Evolutionary conservation across 2,888 invertebrate genomes (phyloP).

Genomic region (Dione vanillae): DNA sequence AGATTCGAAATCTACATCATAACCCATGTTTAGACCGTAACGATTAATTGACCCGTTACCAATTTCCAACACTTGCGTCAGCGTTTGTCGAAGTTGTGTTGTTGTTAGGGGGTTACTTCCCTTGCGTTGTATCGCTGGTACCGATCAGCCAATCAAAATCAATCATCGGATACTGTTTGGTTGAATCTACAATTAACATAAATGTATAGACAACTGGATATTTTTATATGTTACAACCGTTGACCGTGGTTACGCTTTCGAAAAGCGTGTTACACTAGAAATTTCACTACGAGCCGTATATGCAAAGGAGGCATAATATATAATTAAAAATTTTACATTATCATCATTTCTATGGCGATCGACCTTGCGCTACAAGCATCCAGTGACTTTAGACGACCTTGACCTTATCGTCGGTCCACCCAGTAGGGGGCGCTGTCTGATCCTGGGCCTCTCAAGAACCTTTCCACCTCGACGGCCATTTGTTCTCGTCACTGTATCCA

Average conservation of each 20-base stretch:
- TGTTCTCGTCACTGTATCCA: too few species aligned
- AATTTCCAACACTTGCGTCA: slow-evolving; percentile 57
- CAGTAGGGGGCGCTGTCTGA: too few species aligned
- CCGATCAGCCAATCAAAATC: slow-evolving; percentile 84
- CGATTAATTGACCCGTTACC: slow-evolving; percentile 62
- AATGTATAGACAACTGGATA: slow-evolving; percentile 66
- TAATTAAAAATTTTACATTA: background rate
- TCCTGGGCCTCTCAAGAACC: too few species aligned
- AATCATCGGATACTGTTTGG: slow-evolving; percentile 83
- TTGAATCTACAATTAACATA: slow-evolving; percentile 83
- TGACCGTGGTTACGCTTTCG: slow-evolving; percentile 23
- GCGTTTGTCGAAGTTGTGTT: slow-evolving; percentile 50
- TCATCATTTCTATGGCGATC: background rate
- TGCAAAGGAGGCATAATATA: slow-evolving; percentile 4
- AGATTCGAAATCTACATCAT: slow-evolving; percentile 28
- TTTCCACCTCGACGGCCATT: too few species aligned
- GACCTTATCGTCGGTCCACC: too few species aligned
- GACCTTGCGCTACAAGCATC: background rate
- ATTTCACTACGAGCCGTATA: slow-evolving; percentile 7
- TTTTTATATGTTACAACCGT: slow-evolving; percentile 39
- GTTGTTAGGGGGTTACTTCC: slow-evolving; percentile 66
- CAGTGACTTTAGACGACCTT: background rate
- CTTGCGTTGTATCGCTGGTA: slow-evolving; percentile 74
- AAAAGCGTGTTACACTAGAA: slow-evolving; percentile 36
- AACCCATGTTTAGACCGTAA: slow-evolving; percentile 48